Percentiles rank a stretch among this genome's conserved stretches.
Evolutionary conservation across 2,797 vertebrate species (phyloP).

Genomic region (Anabacerthia variegaticeps): DNA sequence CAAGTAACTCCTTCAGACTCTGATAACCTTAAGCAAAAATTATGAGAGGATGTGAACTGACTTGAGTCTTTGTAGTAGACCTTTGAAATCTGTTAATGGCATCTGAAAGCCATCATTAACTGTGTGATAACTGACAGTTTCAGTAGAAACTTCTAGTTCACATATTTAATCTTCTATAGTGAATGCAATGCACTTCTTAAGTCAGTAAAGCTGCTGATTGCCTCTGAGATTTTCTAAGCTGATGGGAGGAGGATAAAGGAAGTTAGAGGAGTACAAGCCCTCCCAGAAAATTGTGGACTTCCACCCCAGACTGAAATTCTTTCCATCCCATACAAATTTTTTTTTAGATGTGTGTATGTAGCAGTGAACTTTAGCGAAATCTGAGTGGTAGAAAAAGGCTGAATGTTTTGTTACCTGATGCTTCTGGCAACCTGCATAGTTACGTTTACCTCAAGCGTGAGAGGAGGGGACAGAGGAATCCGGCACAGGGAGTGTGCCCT

Average conservation of each 20-base stretch:
- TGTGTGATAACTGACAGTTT: not conserved
- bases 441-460: not conserved
- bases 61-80: not conserved
- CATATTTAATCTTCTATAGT: not conserved
- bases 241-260: not conserved
- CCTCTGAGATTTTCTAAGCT: not conserved
- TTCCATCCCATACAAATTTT: not conserved
- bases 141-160: not conserved
- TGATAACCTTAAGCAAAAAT: conserved; percentile 15
- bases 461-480: not conserved
- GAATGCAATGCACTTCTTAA: not conserved
- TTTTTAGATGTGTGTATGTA: not conserved
- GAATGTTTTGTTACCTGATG: not conserved
- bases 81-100: not conserved
- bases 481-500: not conserved
- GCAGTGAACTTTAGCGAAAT: not conserved
- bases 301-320: not conserved
- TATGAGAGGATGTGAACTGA: not conserved
- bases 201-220: not conserved
- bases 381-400: not conserved
- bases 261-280: not conserved
- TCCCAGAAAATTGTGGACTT: not conserved
- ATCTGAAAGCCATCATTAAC: not conserved
- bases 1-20: not conserved
- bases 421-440: not conserved